A percentile compares a stretch with the other conserved stretches of the same genome.
phyloP scores from a whole-genome alignment of 2,113 vertebrate genomes.

The Martes martes region DNA sequence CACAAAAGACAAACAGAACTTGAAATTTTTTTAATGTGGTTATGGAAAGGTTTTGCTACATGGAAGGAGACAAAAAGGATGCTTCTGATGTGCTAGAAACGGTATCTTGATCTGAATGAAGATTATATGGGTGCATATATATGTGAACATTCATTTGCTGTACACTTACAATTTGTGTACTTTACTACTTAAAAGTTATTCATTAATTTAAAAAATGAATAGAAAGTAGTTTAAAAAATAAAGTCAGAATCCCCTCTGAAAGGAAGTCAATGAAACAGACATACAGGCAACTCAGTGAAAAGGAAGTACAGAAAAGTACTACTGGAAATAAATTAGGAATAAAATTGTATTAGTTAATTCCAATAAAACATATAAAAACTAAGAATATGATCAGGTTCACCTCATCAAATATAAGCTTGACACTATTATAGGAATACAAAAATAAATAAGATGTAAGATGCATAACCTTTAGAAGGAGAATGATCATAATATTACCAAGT shows the following conservation, averaged over 20 bases:
- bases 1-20: background rate
- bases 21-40: background rate
- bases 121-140: background rate
- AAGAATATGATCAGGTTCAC: background rate
- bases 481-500: background rate
- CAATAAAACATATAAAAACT: background rate
- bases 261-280: background rate
- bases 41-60: background rate
- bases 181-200: background rate
- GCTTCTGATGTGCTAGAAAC: background rate
- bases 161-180: background rate
- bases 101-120: background rate
- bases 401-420: background rate
- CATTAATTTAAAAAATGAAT: slow-evolving; percentile 15
- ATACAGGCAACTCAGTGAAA: background rate
- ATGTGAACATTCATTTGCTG: background rate
- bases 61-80: background rate
- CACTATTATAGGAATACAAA: background rate
- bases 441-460: background rate
- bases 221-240: background rate
- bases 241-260: background rate
- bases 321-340: background rate
- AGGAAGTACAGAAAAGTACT: background rate
- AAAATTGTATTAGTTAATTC: background rate
- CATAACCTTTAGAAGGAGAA: background rate